Percentiles rank a stretch among this genome's conserved stretches.
Evolutionary conservation across 2,113 vertebrate genomes (phyloP).

Genomic region (Centrocercus urophasianus): DNA sequence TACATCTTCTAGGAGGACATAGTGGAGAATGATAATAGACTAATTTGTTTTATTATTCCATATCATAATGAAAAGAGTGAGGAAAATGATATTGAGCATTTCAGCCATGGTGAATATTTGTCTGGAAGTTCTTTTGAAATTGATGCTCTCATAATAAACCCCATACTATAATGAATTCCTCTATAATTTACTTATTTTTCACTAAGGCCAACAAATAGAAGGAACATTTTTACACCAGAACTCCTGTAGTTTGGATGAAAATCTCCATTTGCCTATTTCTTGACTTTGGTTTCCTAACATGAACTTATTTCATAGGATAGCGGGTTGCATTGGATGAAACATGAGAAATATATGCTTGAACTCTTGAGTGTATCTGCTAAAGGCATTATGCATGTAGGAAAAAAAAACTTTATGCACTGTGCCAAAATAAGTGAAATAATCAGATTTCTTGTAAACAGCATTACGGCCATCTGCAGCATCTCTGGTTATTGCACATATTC

Average conservation of each 20-base stretch:
- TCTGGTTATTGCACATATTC: conserved; percentile 45
- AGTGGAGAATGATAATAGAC: neutral
- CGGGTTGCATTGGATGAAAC: conserved; percentile 63
- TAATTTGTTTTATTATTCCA: neutral
- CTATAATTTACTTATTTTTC: neutral
- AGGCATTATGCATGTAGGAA: conserved; percentile 67
- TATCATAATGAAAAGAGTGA: neutral
- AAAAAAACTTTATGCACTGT: conserved; percentile 48
- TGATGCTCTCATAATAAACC: neutral
- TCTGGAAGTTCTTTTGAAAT: neutral
- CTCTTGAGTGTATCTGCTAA: conserved; percentile 54
- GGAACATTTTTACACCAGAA: neutral
- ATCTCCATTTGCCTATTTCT: neutral
- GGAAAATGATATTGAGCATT: neutral
- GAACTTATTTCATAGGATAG: conserved; percentile 54
- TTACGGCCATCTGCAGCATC: conserved; percentile 70
- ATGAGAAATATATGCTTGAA: conserved; percentile 67
- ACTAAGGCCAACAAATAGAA: neutral
- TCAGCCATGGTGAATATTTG: neutral
- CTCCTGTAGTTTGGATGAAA: neutral
- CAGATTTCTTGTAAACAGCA: conserved; percentile 65
- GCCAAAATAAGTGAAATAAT: conserved; percentile 69
- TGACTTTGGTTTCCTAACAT: conserved; percentile 1
- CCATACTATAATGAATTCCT: neutral
- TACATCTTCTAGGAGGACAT: neutral